These are phyloP conservation scores for Allophyes oxyacanthae DNA, from an alignment of 2,888 invertebrate species.

Conservation along the genomic window DNA sequence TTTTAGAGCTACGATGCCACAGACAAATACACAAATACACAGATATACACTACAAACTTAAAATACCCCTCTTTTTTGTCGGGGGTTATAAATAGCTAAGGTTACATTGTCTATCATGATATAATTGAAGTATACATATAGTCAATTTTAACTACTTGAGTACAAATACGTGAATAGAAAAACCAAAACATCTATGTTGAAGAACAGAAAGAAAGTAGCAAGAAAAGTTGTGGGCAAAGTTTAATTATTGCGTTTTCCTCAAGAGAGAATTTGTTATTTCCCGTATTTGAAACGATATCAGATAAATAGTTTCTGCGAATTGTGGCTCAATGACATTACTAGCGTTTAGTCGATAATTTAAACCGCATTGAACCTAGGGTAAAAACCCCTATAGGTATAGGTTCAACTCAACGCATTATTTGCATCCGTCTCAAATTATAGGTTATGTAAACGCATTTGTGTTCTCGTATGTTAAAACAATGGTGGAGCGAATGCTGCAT, in stretches of 20 bases:
- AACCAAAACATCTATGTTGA: too few relatives aligned
- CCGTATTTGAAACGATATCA: conserved; percentile 22
- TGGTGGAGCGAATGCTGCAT: not conserved
- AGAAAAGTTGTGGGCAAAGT: too few relatives aligned
- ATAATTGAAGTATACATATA: too few relatives aligned
- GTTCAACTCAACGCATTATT: conserved; percentile 8
- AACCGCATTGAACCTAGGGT: not conserved
- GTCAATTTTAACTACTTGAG: too few relatives aligned
- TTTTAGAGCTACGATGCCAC: too few relatives aligned
- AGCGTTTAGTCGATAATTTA: conserved; percentile 18
- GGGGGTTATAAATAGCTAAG: too few relatives aligned
- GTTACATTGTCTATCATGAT: too few relatives aligned
- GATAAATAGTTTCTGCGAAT: conserved; percentile 22
- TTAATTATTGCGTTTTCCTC: not conserved
- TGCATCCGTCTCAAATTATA: conserved; percentile 6
- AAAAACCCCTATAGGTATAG: not conserved
- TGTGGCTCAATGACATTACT: conserved; percentile 26
- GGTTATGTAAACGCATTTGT: conserved; percentile 6
- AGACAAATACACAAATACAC: too few relatives aligned
- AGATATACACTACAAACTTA: too few relatives aligned
- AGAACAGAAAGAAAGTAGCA: too few relatives aligned
- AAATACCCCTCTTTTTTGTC: too few relatives aligned
- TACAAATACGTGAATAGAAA: too few relatives aligned
- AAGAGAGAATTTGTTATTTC: conserved; percentile 18
- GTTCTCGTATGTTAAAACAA: not conserved